Conservation (phyloP, 2,888 invertebrate species). For the Mimachlamys varia region DNA sequence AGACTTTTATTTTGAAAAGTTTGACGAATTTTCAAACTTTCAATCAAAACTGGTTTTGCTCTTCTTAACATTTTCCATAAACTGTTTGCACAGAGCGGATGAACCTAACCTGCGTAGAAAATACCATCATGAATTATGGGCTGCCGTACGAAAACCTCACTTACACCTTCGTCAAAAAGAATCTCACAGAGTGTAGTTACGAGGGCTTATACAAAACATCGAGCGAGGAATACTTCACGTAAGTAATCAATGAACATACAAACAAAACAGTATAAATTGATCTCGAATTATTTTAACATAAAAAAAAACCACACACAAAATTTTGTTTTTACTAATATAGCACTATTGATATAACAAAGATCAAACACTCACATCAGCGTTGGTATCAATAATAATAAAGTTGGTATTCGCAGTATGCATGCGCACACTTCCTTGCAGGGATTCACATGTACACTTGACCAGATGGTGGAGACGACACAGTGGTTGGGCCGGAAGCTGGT, state of each 20-base stretch:
- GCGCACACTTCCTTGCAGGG: neutral
- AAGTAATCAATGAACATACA: slow-evolving; percentile 44
- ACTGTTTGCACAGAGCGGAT: slow-evolving; percentile 41
- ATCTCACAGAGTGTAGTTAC: slow-evolving; percentile 54
- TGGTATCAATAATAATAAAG: neutral
- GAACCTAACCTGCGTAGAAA: slow-evolving; percentile 49
- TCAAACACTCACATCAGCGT: no score
- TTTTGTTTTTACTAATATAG: no score
- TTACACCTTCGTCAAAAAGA: slow-evolving; percentile 55
- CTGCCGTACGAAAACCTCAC: slow-evolving; percentile 49
- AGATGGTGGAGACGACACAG: neutral
- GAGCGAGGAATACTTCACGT: slow-evolving; percentile 73
- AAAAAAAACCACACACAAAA: no score
- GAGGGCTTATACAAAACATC: slow-evolving; percentile 61
- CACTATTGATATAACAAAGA: no score
- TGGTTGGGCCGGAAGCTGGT: neutral
- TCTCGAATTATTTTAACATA: no score
- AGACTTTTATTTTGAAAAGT: no score
- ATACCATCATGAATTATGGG: slow-evolving; percentile 32
- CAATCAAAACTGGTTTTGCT: no score
- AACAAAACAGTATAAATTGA: no score
- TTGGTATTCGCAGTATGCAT: neutral
- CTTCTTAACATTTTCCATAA: no score
- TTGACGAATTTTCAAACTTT: no score
- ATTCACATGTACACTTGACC: neutral